Conservation (phyloP, 2,113 vertebrate genomes). For the Suricata suricatta region DNA sequence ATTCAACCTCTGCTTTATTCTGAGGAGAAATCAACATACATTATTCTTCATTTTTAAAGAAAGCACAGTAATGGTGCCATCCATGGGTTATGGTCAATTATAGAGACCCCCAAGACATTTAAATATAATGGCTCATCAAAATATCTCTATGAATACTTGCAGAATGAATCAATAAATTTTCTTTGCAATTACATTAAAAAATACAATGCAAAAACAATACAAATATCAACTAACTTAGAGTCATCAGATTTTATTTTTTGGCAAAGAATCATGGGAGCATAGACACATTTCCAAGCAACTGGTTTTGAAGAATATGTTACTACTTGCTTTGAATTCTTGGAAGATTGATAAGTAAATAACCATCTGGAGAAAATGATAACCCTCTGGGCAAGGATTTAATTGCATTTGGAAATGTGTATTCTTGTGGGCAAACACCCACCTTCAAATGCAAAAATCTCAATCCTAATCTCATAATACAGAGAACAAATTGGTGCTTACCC, state of each 20-base stretch:
- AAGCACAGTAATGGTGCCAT: neutral
- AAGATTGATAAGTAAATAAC: neutral
- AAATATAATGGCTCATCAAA: neutral
- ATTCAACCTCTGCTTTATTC: neutral
- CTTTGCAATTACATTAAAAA: neutral
- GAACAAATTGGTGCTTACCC: neutral
- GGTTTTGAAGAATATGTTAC: neutral
- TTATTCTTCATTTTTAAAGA: slow-evolving; percentile 13
- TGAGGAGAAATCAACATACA: neutral
- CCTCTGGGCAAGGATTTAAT: neutral
- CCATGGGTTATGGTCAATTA: neutral
- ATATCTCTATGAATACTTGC: neutral
- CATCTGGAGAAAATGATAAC: neutral
- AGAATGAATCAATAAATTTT: neutral
- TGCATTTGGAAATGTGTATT: neutral
- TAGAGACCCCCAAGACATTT: neutral
- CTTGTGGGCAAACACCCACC: neutral
- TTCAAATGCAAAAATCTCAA: neutral
- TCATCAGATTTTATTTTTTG: neutral
- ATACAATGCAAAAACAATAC: neutral
- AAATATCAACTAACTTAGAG: neutral
- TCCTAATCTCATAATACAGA: neutral
- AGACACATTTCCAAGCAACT: neutral
- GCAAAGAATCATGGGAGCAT: neutral
- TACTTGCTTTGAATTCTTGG: neutral